Conservation (phyloP, 2,797 vertebrate species). For the Spinus pinus region DNA sequence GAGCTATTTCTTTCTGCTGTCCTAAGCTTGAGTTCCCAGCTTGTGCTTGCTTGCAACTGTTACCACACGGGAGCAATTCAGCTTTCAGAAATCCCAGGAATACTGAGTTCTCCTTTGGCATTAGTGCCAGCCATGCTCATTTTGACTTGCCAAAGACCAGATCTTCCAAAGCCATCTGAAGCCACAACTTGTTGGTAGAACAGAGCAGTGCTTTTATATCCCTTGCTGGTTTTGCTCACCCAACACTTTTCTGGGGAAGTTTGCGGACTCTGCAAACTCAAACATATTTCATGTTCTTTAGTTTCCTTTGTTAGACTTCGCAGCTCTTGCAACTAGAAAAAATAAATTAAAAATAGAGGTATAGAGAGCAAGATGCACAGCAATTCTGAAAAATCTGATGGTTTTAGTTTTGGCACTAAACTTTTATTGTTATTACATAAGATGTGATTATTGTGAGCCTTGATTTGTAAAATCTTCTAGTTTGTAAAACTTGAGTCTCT, state of each 20-base stretch:
- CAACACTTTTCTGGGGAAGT: neutral
- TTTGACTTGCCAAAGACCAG: neutral
- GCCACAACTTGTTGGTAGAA: neutral
- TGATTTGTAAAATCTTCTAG: neutral
- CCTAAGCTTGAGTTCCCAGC: neutral
- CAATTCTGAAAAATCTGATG: neutral
- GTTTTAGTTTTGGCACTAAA: neutral
- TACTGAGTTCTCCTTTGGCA: neutral
- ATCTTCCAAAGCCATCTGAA: neutral
- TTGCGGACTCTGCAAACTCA: accelerated
- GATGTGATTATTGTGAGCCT: neutral
- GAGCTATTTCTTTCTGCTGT: neutral
- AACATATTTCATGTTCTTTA: neutral
- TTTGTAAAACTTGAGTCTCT: neutral
- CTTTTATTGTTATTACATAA: neutral
- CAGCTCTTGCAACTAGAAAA: neutral
- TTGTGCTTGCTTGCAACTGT: accelerated
- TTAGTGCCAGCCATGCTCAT: neutral
- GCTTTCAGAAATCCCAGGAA: neutral
- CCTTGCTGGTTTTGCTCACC: neutral
- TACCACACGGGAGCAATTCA: neutral
- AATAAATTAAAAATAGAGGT: neutral
- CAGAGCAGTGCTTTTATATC: neutral
- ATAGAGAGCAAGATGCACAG: neutral
- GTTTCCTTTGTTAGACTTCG: neutral